Evolutionary conservation across 2,888 invertebrate genomes (phyloP).

Genomic region (Lasioglossum vierecki): DNA sequence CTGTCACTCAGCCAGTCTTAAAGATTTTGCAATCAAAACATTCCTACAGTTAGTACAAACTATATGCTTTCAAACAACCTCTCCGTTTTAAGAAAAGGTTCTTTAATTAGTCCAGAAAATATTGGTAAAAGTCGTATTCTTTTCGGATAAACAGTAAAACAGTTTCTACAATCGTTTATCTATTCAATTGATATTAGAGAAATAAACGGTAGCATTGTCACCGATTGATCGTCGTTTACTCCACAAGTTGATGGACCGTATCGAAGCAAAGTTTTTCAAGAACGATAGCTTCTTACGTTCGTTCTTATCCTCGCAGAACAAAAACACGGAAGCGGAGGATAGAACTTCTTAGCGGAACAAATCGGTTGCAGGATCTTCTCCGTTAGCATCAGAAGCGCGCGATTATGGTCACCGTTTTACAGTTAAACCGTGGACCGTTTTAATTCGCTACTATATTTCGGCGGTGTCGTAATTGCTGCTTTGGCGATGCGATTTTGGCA

Average conservation of each 20-base stretch:
- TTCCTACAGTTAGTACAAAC: background rate
- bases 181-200: background rate
- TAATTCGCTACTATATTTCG: constrained; percentile 45
- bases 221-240: background rate
- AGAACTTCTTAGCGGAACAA: constrained; percentile 75
- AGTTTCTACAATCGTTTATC: background rate
- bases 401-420: constrained; percentile 76
- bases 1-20: background rate
- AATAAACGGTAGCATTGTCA: background rate
- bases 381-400: constrained; percentile 68
- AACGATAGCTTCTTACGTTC: background rate
- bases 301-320: constrained; percentile 6
- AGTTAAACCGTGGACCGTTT: constrained; percentile 72
- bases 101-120: background rate
- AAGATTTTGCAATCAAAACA: background rate
- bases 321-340: constrained; percentile 34
- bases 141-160: background rate
- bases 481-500: constrained; percentile 1
- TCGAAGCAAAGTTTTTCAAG: background rate
- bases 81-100: background rate
- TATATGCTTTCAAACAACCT: background rate
- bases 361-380: constrained; percentile 71
- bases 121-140: background rate
- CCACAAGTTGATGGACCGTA: constrained; percentile 2
- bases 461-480: constrained; percentile 29